Evolutionary conservation across 2,113 vertebrate species (phyloP).

Genomic region (Romanogobio albipinnatus): DNA sequence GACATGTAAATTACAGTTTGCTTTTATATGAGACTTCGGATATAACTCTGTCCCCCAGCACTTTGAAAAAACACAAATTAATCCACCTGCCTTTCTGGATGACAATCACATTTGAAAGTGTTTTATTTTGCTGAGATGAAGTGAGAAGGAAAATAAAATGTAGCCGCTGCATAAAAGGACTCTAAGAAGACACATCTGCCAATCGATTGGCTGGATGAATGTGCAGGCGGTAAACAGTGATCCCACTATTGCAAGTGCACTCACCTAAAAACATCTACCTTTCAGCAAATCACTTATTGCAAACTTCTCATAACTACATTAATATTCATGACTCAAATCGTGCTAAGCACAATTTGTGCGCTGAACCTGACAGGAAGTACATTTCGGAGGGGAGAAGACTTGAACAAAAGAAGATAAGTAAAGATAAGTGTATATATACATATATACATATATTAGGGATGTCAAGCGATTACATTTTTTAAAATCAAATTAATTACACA

Average conservation of each 20-base stretch:
- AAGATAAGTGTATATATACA: neutral
- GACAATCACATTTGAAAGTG: neutral
- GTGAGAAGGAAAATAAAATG: neutral
- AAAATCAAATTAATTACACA: too few species aligned
- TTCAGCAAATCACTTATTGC: slow-evolving; percentile 14
- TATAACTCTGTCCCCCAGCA: neutral
- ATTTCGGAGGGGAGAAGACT: neutral
- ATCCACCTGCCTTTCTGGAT: too few species aligned
- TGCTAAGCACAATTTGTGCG: slow-evolving; percentile 1
- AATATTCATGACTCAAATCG: slow-evolving; percentile 9
- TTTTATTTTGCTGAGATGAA: neutral
- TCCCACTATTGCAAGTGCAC: neutral
- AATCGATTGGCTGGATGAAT: neutral
- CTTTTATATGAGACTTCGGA: neutral
- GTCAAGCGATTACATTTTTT: too few species aligned
- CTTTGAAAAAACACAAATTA: neutral
- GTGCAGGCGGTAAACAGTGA: neutral
- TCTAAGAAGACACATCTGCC: neutral
- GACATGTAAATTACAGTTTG: neutral
- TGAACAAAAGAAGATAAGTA: neutral
- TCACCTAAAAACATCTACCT: neutral
- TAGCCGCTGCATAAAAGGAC: neutral
- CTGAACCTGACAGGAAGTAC: neutral
- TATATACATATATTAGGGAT: neutral
- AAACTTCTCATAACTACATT: neutral